These are phyloP conservation scores for Ethmia dodecea DNA, from an alignment of 2,888 invertebrate genomes.

Conservation along the genomic window DNA sequence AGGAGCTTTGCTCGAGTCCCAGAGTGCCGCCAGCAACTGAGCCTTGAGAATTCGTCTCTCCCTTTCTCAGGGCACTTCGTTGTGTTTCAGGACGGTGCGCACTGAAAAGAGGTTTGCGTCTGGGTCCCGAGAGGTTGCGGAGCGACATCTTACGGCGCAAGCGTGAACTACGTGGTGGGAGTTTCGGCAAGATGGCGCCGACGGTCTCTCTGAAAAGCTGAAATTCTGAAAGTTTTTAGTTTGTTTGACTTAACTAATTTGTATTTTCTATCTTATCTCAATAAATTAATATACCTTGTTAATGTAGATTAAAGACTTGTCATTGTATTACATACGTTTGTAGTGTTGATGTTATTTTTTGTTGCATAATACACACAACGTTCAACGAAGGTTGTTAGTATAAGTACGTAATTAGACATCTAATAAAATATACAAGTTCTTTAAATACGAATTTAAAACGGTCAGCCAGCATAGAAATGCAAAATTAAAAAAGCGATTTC, in stretches of 20 bases:
- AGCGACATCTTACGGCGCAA: slow-evolving; percentile 45
- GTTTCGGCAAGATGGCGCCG: slow-evolving; percentile 58
- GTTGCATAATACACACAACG: no score
- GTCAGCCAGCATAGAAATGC: no score
- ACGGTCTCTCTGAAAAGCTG: slow-evolving; percentile 26
- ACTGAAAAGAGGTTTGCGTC: slow-evolving; percentile 56
- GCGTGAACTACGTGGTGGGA: slow-evolving; percentile 33
- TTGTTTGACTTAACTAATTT: neutral
- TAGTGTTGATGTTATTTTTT: no score
- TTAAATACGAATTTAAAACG: no score
- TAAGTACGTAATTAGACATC: no score
- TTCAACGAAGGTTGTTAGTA: no score
- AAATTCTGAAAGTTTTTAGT: neutral
- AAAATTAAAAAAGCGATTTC: no score
- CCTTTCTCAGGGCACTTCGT: slow-evolving; percentile 57
- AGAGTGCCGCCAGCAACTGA: slow-evolving; percentile 39
- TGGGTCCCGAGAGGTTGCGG: slow-evolving; percentile 39
- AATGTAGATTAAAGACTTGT: no score
- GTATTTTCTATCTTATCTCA: neutral
- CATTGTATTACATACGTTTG: no score
- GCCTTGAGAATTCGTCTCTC: slow-evolving; percentile 73
- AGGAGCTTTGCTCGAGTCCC: slow-evolving; percentile 53
- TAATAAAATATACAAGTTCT: no score
- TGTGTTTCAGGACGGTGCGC: slow-evolving; percentile 66
- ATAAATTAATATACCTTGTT: neutral